Evolutionary conservation across 2,113 vertebrate genomes (phyloP).

Genomic region (Anarhynchus alexandrinus): DNA sequence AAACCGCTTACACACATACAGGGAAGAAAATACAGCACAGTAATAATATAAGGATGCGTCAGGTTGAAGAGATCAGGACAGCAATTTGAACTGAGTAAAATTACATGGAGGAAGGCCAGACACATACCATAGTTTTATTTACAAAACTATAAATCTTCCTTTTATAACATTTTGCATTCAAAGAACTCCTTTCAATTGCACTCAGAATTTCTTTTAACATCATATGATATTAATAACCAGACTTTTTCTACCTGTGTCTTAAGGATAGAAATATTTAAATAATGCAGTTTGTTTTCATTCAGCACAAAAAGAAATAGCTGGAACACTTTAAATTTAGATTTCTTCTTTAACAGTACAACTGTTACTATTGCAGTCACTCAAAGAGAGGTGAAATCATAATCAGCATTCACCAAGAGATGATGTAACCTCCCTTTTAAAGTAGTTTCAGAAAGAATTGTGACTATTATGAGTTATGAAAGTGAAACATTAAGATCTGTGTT

Average conservation of each 20-base stretch:
- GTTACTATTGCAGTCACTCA: neutral
- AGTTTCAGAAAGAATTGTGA: neutral
- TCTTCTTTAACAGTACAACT: neutral
- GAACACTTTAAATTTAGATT: neutral
- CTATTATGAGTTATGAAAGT: neutral
- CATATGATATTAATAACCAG: neutral
- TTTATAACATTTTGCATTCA: too few species aligned
- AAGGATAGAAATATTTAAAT: neutral
- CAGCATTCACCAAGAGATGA: neutral
- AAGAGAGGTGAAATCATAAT: neutral
- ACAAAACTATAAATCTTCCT: neutral
- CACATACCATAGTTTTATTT: neutral
- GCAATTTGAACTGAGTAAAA: neutral
- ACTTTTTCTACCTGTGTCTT: neutral
- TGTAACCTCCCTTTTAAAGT: neutral
- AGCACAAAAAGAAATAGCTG: neutral
- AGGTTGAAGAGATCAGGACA: neutral
- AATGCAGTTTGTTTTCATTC: neutral
- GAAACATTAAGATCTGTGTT: neutral
- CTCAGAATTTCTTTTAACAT: neutral
- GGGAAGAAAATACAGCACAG: neutral
- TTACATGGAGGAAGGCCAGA: neutral
- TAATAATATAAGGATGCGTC: neutral
- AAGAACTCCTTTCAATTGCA: neutral
- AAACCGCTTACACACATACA: neutral